phyloP scores from a whole-genome alignment of 2,113 vertebrate genomes.

The Rhipidura dahli region DNA sequence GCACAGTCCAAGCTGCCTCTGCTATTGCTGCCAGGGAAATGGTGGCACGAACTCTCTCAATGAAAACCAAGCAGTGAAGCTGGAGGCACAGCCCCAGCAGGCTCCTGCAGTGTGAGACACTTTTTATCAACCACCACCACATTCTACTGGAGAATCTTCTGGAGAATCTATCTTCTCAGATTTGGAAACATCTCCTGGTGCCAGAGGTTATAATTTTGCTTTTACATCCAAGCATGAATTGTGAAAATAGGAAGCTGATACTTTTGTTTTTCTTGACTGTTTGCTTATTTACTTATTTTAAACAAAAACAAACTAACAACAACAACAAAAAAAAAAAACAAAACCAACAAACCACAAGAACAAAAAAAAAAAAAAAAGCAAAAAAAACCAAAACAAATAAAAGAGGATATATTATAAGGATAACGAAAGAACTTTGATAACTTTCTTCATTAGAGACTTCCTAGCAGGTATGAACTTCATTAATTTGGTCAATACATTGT shows the following conservation, averaged over 20 bases:
- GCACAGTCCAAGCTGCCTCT: not conserved
- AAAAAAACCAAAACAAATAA: too few species aligned
- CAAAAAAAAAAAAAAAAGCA: not conserved
- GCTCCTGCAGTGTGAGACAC: not conserved
- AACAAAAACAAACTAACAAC: not conserved
- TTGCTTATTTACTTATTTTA: not conserved
- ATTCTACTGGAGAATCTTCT: not conserved
- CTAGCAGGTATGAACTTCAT: not conserved
- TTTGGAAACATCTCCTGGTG: not conserved
- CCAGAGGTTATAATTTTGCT: not conserved
- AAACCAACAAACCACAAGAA: too few species aligned
- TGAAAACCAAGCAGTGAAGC: not conserved
- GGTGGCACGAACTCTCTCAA: not conserved
- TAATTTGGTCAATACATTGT: not conserved
- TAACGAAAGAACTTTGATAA: not conserved
- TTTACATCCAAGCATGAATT: not conserved
- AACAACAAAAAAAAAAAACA: not conserved
- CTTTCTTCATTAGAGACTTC: not conserved
- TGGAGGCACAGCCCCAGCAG: not conserved
- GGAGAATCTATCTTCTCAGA: not conserved
- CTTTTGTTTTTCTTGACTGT: not conserved
- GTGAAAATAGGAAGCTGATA: not conserved
- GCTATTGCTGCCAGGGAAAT: not conserved
- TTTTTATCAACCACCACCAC: not conserved
- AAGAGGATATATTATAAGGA: not conserved